These are phyloP conservation scores for Nymphalis polychloros DNA, from an alignment of 2,888 invertebrate genomes.

Conservation along the genomic window DNA sequence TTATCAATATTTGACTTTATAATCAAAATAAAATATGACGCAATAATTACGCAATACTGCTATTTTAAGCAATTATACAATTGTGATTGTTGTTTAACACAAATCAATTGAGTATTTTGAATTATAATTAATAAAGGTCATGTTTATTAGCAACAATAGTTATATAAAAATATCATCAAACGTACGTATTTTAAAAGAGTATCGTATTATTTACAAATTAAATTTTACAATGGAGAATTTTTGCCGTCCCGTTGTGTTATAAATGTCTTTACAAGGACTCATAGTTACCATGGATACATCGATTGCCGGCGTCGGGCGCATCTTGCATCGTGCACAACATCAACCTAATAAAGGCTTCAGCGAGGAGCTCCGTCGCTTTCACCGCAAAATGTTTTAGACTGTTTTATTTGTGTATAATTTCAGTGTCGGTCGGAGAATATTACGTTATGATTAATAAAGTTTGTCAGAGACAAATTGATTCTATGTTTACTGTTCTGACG, in stretches of 20 bases:
- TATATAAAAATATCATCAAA: too few species aligned
- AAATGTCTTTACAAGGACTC: slow-evolving; percentile 45
- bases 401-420: slow-evolving; percentile 23
- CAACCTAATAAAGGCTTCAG: slow-evolving; percentile 53
- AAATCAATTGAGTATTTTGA: too few species aligned
- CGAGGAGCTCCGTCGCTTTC: slow-evolving; percentile 17
- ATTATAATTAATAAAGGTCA: too few species aligned
- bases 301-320: slow-evolving; percentile 68
- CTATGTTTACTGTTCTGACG: neutral
- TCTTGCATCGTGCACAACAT: slow-evolving; percentile 70
- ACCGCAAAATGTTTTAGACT: slow-evolving; percentile 28
- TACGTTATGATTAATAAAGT: slow-evolving; percentile 25
- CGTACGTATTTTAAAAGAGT: neutral
- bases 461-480: slow-evolving; percentile 1
- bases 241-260: slow-evolving; percentile 21
- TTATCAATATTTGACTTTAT: too few species aligned
- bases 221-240: neutral
- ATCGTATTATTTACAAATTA: neutral
- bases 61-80: too few species aligned
- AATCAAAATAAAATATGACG: too few species aligned
- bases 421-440: slow-evolving; percentile 16
- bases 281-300: slow-evolving; percentile 71
- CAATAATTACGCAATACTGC: too few species aligned
- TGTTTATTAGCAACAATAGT: too few species aligned
- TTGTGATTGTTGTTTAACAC: too few species aligned